Conservation (phyloP, 2,797 vertebrate species). For the Brachyalestes nurse region DNA sequence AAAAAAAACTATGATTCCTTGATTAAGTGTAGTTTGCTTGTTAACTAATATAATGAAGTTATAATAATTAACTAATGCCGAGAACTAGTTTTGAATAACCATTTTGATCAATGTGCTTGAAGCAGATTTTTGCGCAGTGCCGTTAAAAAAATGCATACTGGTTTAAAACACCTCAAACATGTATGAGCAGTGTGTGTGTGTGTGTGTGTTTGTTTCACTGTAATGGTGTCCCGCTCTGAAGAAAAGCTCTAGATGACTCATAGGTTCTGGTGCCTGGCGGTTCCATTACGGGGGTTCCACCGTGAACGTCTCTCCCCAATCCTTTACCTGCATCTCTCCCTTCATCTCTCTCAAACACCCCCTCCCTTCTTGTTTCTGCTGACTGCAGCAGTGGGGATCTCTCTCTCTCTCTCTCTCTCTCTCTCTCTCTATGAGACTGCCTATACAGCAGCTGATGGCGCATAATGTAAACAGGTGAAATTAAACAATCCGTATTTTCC, state of each 20-base stretch:
- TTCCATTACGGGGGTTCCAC: conserved; percentile 59
- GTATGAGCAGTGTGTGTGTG: neutral
- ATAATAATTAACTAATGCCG: neutral
- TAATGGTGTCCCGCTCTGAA: conserved; percentile 30
- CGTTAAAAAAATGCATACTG: neutral
- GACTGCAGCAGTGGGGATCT: conserved; percentile 55
- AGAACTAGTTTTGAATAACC: neutral
- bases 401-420: conserved; percentile 33
- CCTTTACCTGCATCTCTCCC: conserved; percentile 6
- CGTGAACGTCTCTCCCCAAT: conserved; percentile 36
- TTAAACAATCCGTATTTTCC: conserved; percentile 1
- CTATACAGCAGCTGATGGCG: conserved; percentile 4
- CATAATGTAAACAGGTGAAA: neutral
- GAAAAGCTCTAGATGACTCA: conserved; percentile 55
- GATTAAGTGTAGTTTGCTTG: too few relatives aligned
- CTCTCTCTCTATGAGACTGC: conserved; percentile 24
- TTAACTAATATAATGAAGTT: neutral
- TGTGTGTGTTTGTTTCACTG: conserved; percentile 1
- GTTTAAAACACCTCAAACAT: conserved; percentile 11
- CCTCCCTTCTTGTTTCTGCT: conserved; percentile 22
- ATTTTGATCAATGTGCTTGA: neutral
- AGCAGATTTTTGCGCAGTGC: neutral
- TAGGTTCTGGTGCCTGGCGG: conserved; percentile 48
- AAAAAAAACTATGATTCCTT: too few relatives aligned
- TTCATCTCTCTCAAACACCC: conserved; percentile 11